Percentiles rank a stretch among this genome's conserved stretches.
These are phyloP conservation scores for Zoroaster sp. DNA, from an alignment of 53 echinoderm and acorn worm genomes.

Conservation along the genomic window DNA sequence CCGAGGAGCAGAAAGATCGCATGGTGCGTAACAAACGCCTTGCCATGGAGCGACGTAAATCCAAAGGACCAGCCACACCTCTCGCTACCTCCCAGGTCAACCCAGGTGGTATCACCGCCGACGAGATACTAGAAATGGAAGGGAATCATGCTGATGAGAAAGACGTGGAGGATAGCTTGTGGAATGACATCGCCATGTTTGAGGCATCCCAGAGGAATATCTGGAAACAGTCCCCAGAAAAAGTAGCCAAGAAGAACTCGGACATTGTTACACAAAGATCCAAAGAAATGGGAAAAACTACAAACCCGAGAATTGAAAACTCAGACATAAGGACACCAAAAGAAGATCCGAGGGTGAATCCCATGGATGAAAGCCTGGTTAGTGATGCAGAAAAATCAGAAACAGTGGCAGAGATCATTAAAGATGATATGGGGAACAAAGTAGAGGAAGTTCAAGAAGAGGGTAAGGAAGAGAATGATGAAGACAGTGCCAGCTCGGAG, in stretches of 20 bases:
- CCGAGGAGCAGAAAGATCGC: slow-evolving; percentile 82
- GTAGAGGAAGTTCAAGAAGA: neutral
- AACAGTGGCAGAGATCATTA: neutral
- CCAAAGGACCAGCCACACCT: slow-evolving; percentile 5
- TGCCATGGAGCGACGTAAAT: slow-evolving; percentile 74
- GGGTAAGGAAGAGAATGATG: neutral
- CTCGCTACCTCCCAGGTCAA: slow-evolving; percentile 1
- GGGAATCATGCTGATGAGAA: slow-evolving; percentile 24
- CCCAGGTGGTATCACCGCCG: neutral
- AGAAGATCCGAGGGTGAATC: neutral
- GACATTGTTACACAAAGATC: neutral
- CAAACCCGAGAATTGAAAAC: neutral
- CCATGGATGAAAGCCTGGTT: neutral
- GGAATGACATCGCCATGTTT: slow-evolving; percentile 55
- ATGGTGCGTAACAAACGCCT: slow-evolving; percentile 83
- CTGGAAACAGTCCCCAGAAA: slow-evolving; percentile 10
- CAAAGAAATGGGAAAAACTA: neutral
- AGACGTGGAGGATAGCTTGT: slow-evolving; percentile 43
- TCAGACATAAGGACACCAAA: too few relatives aligned
- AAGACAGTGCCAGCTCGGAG: neutral
- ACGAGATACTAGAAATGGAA: slow-evolving; percentile 28
- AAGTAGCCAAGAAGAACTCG: neutral
- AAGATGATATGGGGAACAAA: slow-evolving; percentile 1
- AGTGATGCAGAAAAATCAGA: neutral
- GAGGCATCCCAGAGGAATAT: slow-evolving; percentile 22